Percentiles rank a stretch among this genome's conserved stretches.
phyloP scores from a whole-genome alignment of 2,113 vertebrate species.

The Etheostoma spectabile region DNA sequence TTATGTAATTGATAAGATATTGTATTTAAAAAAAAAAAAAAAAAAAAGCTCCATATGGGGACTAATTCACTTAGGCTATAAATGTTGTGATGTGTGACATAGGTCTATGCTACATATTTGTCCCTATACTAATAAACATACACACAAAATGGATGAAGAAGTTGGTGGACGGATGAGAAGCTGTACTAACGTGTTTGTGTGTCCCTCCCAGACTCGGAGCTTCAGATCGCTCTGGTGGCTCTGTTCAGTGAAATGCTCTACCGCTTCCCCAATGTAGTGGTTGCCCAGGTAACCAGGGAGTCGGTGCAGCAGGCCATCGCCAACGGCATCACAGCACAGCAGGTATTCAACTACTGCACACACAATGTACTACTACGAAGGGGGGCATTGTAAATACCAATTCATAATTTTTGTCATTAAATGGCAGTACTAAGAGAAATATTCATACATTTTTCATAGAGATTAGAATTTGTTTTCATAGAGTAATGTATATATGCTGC shows the following conservation, averaged over 20 bases:
- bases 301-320: constrained; percentile 93
- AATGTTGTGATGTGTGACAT: too few relatives aligned
- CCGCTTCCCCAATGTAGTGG: constrained; percentile 91
- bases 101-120: too few relatives aligned
- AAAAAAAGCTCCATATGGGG: too few relatives aligned
- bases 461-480: too few relatives aligned
- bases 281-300: constrained; percentile 91
- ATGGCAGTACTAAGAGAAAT: too few relatives aligned
- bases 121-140: too few relatives aligned
- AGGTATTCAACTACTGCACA: constrained; percentile 78
- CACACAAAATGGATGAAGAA: not conserved
- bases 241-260: constrained; percentile 96
- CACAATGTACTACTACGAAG: not conserved
- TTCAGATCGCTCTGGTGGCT: constrained; percentile 93
- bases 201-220: constrained; percentile 86
- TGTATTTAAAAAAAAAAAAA: too few relatives aligned
- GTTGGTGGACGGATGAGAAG: not conserved
- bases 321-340: constrained; percentile 93
- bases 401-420: not conserved
- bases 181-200: constrained; percentile 18
- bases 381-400: not conserved
- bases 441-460: too few relatives aligned
- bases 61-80: too few relatives aligned
- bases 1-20: too few relatives aligned
- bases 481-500: not conserved